phyloP scores from a whole-genome alignment of 2,888 invertebrate species.

The Rhorus exstirpatorius region DNA sequence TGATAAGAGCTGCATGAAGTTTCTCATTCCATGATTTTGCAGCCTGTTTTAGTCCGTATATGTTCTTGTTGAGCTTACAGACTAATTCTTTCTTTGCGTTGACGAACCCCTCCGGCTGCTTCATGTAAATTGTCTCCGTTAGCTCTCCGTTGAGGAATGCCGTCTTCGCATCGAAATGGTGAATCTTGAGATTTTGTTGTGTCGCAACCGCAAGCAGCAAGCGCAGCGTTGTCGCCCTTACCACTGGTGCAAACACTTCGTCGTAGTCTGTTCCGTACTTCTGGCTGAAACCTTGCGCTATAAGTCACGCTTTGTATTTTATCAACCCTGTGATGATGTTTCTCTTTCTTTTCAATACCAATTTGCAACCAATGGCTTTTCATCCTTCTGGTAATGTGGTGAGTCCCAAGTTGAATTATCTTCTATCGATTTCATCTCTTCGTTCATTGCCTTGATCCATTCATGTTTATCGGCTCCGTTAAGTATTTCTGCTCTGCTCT shows the following conservation, averaged over 20 bases:
- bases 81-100: slow-evolving; percentile 48
- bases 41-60: slow-evolving; percentile 79
- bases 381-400: slow-evolving; percentile 59
- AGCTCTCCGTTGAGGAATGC: slow-evolving; percentile 74
- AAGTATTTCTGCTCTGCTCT: slow-evolving; percentile 40
- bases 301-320: slow-evolving; percentile 74
- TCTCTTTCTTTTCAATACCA: slow-evolving; percentile 73
- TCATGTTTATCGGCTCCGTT: neutral
- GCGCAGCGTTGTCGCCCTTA: slow-evolving; percentile 72
- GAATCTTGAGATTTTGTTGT: slow-evolving; percentile 53
- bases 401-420: slow-evolving; percentile 45
- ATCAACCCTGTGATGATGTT: slow-evolving; percentile 57
- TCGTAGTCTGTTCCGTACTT: slow-evolving; percentile 73
- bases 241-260: slow-evolving; percentile 76
- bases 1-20: slow-evolving; percentile 64
- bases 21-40: slow-evolving; percentile 75
- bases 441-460: slow-evolving; percentile 30
- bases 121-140: slow-evolving; percentile 70
- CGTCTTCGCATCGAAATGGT: slow-evolving; percentile 72
- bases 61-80: slow-evolving; percentile 69
- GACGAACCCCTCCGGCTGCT: slow-evolving; percentile 69
- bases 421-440: slow-evolving; percentile 29
- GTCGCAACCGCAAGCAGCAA: slow-evolving; percentile 70
- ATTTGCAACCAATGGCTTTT: slow-evolving; percentile 73
- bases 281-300: slow-evolving; percentile 75